Evolutionary conservation across 2,888 invertebrate species (phyloP).

Genomic region (Poecilobothrus nobilitatus): DNA sequence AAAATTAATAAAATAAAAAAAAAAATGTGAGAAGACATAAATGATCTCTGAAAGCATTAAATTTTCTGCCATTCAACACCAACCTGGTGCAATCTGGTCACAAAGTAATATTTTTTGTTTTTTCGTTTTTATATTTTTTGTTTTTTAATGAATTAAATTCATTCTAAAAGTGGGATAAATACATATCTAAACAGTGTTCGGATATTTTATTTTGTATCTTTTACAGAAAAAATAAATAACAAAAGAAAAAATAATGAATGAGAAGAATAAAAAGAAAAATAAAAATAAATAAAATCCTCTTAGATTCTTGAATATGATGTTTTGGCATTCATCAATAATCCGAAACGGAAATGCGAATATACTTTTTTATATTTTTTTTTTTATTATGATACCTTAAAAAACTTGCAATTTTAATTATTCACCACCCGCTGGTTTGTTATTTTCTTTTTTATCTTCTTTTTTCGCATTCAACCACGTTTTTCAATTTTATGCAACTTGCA

Average conservation of each 20-base stretch:
- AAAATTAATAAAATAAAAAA: no score
- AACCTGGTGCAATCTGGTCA: no score
- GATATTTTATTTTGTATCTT: no score
- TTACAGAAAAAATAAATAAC: no score
- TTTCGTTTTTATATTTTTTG: no score
- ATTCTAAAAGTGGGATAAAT: no score
- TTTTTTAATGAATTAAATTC: no score
- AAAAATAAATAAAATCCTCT: not conserved
- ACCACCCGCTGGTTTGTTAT: not conserved
- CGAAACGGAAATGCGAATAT: conserved; percentile 3
- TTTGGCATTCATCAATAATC: conserved; percentile 1
- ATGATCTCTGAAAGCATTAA: not conserved
- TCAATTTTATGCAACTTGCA: not conserved
- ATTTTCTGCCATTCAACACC: conserved; percentile 6
- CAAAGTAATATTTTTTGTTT: no score
- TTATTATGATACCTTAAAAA: not conserved
- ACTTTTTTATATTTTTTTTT: not conserved
- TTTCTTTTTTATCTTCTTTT: not conserved
- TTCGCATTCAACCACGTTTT: not conserved
- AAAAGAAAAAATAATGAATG: no score
- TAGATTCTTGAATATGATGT: not conserved
- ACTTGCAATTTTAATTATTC: conserved; percentile 6
- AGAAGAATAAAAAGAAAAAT: not conserved
- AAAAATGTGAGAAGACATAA: not conserved
- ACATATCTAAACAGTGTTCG: no score